Percentiles rank a stretch among this genome's conserved stretches.
Conservation (phyloP, 2,113 vertebrate genomes). For the Perognathus longimembris region DNA sequence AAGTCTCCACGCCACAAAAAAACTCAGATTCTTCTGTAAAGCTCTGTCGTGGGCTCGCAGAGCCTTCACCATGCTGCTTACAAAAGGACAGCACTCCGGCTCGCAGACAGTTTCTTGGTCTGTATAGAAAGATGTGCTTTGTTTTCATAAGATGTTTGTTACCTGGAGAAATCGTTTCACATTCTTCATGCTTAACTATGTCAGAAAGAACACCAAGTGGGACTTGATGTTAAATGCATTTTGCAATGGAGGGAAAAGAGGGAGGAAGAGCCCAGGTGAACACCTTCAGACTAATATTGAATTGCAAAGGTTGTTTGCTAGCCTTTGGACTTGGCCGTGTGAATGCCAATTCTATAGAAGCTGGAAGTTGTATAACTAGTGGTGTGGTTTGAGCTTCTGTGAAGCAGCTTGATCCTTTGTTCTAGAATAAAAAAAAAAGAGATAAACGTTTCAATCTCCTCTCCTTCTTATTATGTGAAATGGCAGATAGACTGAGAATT, state of each 20-base stretch:
- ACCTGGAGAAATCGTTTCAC: slow-evolving; percentile 47
- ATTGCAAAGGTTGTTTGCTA: slow-evolving; percentile 22
- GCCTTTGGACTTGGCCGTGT: not conserved
- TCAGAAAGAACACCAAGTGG: slow-evolving; percentile 44
- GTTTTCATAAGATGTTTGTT: slow-evolving; percentile 19
- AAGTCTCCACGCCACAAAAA: no score
- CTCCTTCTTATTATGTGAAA: slow-evolving; percentile 1
- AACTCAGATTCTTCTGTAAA: not conserved
- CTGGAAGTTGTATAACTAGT: not conserved
- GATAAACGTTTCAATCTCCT: not conserved
- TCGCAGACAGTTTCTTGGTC: slow-evolving; percentile 23
- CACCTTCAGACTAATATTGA: not conserved
- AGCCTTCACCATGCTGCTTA: not conserved
- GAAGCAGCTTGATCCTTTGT: slow-evolving; percentile 29
- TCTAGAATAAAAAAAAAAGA: slow-evolving; percentile 38
- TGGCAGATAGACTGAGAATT: slow-evolving; percentile 39
- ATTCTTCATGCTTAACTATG: slow-evolving; percentile 19
- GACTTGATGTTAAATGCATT: slow-evolving; percentile 47
- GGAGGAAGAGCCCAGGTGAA: not conserved
- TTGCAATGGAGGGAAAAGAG: slow-evolving; percentile 35
- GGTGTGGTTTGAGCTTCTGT: slow-evolving; percentile 32
- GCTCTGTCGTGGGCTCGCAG: not conserved
- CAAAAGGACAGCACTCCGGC: not conserved
- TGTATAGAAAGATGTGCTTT: not conserved
- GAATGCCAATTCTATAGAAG: not conserved